Conservation (phyloP, 2,113 vertebrate species). For the Protomyctophum bolini region DNA sequence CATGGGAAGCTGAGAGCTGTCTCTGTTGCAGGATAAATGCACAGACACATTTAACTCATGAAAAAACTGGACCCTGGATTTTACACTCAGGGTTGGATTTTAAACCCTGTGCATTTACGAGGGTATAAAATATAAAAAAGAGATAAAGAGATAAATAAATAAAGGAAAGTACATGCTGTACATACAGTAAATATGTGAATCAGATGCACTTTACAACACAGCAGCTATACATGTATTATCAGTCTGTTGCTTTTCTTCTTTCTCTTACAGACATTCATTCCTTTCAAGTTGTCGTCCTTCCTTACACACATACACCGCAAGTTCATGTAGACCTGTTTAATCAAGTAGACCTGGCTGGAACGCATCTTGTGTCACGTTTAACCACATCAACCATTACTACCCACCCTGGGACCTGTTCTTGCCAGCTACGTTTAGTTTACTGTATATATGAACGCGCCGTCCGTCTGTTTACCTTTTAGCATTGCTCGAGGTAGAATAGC, state of each 20-base stretch:
- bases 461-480: too few species aligned
- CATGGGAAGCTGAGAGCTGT: conserved; percentile 35
- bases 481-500: too few species aligned
- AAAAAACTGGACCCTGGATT: not conserved
- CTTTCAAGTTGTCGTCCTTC: not conserved
- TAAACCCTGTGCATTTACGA: too few species aligned
- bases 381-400: too few species aligned
- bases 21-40: conserved; percentile 28
- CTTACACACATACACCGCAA: not conserved
- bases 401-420: too few species aligned
- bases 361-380: too few species aligned
- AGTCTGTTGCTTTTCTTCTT: conserved; percentile 13
- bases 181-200: conserved; percentile 62
- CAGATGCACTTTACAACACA: conserved; percentile 25
- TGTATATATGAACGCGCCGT: too few species aligned
- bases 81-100: too few species aligned
- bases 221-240: conserved; percentile 1
- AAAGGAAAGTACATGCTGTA: not conserved
- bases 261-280: conserved; percentile 5
- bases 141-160: conserved; percentile 22
- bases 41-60: not conserved
- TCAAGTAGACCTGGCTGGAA: too few species aligned
- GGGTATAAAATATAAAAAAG: conserved; percentile 3
- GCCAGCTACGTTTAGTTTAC: too few species aligned
- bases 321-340: too few species aligned